Percentiles rank a stretch among this genome's conserved stretches.
These are phyloP conservation scores for Podarcis muralis DNA, from an alignment of 2,113 vertebrate genomes.

Conservation along the genomic window DNA sequence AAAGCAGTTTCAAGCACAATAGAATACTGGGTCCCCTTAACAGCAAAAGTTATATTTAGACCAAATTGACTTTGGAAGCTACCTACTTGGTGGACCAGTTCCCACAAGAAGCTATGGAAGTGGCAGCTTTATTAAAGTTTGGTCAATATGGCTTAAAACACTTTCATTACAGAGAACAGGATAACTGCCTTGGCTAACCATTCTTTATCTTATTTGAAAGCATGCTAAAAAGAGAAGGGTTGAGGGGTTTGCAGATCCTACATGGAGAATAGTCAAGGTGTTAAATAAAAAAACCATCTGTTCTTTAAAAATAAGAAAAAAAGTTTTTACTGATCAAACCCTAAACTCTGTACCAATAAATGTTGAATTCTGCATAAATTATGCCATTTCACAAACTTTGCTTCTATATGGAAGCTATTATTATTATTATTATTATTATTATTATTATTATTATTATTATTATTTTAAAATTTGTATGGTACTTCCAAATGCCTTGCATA, in stretches of 20 bases:
- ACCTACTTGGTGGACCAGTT: conserved; percentile 18
- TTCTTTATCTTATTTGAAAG: not conserved
- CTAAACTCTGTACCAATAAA: no score
- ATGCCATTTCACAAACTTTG: no score
- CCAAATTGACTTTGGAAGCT: conserved; percentile 47
- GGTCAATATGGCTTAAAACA: conserved; percentile 55
- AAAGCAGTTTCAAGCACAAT: conserved; percentile 31
- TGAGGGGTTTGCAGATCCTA: not conserved
- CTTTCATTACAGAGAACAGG: conserved; percentile 59
- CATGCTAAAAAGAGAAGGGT: not conserved
- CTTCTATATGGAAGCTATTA: no score
- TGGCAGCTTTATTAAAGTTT: conserved; percentile 60
- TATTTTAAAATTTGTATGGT: no score
- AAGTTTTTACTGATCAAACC: no score
- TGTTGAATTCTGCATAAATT: no score
- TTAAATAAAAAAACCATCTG: not conserved
- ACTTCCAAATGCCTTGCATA: no score
- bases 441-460: no score
- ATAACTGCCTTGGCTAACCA: conserved; percentile 32
- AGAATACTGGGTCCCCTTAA: conserved; percentile 39
- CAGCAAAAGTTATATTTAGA: conserved; percentile 36
- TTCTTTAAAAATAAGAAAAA: not conserved
- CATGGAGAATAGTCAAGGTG: not conserved
- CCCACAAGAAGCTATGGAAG: conserved; percentile 28
- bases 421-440: no score